Conservation (phyloP, 2,888 invertebrate genomes). For the Lycophotia porphyrea region DNA sequence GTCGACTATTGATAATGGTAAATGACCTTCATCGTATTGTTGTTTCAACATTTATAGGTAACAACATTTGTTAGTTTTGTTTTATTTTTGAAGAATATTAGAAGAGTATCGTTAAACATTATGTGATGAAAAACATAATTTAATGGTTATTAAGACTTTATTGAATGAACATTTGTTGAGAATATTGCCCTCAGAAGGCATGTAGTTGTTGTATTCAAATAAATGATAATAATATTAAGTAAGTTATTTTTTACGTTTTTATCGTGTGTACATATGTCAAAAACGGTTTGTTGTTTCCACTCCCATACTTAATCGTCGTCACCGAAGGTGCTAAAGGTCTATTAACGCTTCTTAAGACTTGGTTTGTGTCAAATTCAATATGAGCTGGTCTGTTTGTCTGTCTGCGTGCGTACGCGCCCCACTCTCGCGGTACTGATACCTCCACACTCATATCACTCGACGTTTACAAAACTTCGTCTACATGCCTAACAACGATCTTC, state of each 20-base stretch:
- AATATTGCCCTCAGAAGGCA: conserved; percentile 88
- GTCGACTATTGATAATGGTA: conserved; percentile 80
- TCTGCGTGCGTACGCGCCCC: conserved; percentile 59
- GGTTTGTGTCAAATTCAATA: conserved; percentile 74
- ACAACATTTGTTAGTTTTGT: conserved; percentile 82
- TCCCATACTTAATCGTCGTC: conserved; percentile 85
- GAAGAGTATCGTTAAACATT: conserved; percentile 89
- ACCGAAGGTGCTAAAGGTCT: conserved; percentile 90
- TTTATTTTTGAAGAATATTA: conserved; percentile 83
- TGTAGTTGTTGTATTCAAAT: conserved; percentile 90
- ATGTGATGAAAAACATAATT: conserved; percentile 88
- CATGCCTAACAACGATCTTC: conserved; percentile 63
- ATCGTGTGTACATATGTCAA: conserved; percentile 88
- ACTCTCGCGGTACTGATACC: conserved; percentile 48
- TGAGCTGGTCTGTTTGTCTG: conserved; percentile 71
- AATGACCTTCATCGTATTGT: conserved; percentile 74
- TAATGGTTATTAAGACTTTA: conserved; percentile 89
- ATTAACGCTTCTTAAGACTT: conserved; percentile 87
- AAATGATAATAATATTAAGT: conserved; percentile 90
- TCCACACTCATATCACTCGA: conserved; percentile 68
- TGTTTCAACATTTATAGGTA: conserved; percentile 78
- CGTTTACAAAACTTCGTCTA: conserved; percentile 62
- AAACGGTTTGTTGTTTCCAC: conserved; percentile 87
- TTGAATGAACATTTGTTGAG: conserved; percentile 89
- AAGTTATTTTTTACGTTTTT: conserved; percentile 91